Evolutionary conservation across 1,140 invertebrate species (phyloP), one percentile per base, ranked within the genome.

Genomic region (Contarinia nasturtii): DNA sequence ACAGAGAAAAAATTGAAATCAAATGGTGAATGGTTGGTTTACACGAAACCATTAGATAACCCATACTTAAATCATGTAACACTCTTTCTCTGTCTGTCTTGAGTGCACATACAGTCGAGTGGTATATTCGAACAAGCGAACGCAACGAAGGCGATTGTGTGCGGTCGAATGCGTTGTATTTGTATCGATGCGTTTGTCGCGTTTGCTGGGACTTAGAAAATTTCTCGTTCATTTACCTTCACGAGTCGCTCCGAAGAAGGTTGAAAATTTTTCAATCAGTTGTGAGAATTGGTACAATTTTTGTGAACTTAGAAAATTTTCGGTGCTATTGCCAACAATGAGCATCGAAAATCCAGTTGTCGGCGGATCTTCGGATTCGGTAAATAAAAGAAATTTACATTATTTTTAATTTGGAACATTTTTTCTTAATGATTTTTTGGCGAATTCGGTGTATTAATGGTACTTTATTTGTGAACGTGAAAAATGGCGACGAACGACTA

Each of bases 291-390:
- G 22, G 17, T 20, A 19, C 12, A 22, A 33, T 37, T 33, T 20
- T 20, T 40, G 20, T 20, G 46, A 37, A 48, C 46, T 48, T 48
- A 48, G 46, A 48, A 48, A 48, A 48, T 41, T 48, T 48, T 42
- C 38, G 27, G 17, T 8, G 40, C 4, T 36, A 2, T 2, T 14
- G 2, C 19, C 7, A 19, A 37, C 18, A 42, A 49, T 49, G 48
- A 49, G 48, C 45, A 40, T 46, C 20, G 48, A 49, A 41, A 49
- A 46, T 45, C 7, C 44, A 37, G 44, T 45, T 36, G 27, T 40
- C 17, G 43, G 42, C 34, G 18, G 37, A 20, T 20, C 22, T 18
- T 33, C 33, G 12, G 41, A 38, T 19, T 36, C 33, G 37, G 48
- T 45, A 45, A 45, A 34, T 45, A 44, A 21, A 19, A 45, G 1